Conservation (phyloP, 2,113 vertebrate species). For the Pelmatolapia mariae region DNA sequence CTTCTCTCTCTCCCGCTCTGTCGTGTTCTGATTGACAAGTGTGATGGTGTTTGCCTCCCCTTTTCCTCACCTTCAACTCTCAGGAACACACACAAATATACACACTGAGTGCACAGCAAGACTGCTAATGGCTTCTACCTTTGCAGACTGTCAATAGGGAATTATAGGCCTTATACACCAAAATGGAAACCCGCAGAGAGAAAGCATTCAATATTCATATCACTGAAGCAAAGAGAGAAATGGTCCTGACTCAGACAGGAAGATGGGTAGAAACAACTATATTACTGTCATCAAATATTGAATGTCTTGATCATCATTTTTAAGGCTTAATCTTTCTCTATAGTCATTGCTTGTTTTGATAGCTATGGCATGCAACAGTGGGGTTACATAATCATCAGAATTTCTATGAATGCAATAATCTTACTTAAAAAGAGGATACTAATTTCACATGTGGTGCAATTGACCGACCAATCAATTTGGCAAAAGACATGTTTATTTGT, state of each 20-base stretch:
- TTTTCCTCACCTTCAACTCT: slow-evolving; percentile 64
- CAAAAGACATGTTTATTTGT: neutral
- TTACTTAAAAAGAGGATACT: neutral
- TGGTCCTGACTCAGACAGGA: neutral
- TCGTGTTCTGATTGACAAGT: slow-evolving; percentile 50
- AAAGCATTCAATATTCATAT: neutral
- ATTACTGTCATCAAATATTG: neutral
- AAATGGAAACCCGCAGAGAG: neutral
- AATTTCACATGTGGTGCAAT: neutral
- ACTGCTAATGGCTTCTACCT: slow-evolving; percentile 54
- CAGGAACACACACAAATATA: slow-evolving; percentile 6
- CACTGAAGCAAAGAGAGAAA: neutral
- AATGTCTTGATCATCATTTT: neutral
- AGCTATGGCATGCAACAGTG: neutral
- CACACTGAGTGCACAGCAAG: slow-evolving; percentile 1
- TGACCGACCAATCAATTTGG: neutral
- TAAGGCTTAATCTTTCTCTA: neutral
- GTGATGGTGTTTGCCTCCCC: slow-evolving; percentile 52
- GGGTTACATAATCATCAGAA: neutral
- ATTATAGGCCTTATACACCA: neutral
- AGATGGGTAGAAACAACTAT: neutral
- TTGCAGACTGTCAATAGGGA: slow-evolving; percentile 25
- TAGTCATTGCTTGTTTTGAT: neutral
- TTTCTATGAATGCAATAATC: neutral
- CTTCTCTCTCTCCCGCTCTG: neutral